These are phyloP conservation scores for Blomia tropicalis DNA, from an alignment of 2,888 invertebrate genomes.

Conservation along the genomic window DNA sequence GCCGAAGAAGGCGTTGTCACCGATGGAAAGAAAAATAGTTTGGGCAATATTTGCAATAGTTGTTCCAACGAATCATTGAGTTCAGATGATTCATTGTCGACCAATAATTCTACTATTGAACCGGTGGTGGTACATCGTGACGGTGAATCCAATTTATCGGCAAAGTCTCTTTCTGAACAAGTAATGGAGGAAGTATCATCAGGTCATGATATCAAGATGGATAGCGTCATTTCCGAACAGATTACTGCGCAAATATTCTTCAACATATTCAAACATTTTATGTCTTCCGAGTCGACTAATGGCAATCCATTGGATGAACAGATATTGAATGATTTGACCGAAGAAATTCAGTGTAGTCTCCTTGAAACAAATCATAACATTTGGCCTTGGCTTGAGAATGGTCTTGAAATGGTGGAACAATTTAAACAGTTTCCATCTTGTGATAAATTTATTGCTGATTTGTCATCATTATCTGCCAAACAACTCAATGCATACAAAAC, in stretches of 20 bases:
- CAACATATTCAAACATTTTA: neutral
- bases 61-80: neutral
- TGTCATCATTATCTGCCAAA: neutral
- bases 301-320: neutral
- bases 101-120: neutral
- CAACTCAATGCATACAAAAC: neutral
- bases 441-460: neutral
- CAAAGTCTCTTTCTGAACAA: neutral
- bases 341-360: neutral
- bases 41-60: neutral
- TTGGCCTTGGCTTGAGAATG: neutral
- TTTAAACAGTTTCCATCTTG: neutral
- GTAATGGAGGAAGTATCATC: neutral
- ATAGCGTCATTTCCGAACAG: neutral
- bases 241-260: neutral
- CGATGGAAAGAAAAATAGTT: neutral
- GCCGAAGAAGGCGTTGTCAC: neutral
- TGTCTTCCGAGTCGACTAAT: neutral
- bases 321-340: neutral
- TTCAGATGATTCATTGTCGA: neutral
- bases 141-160: neutral
- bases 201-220: neutral
- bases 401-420: neutral
- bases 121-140: too few relatives aligned
- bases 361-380: neutral